Base-by-base conservation (phyloP, 2,113 vertebrate genomes). In the Miniopterus natalensis region DNA sequence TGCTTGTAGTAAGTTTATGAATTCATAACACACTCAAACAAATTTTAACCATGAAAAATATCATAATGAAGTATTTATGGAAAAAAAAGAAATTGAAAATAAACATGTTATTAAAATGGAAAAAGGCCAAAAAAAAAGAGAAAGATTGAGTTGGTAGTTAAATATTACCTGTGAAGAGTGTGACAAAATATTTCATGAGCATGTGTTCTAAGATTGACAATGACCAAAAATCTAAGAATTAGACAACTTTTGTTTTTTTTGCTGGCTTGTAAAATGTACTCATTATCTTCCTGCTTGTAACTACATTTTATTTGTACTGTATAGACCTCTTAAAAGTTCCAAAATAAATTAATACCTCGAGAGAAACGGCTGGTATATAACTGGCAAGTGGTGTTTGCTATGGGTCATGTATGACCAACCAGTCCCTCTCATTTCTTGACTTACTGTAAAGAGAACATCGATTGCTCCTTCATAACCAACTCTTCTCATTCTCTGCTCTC, bases 1-100 rank as follows among this genome's bases (percentile, higher is more conserved):
- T 86, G 9, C 40, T 83, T 93, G 0, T 71, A 92, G 74, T 74
- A 68, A 59, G 77, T 63, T 49, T 87, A 55, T 84, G 1, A 94
- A 84, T 87, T 93, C 11, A 49, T 86, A 93, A 91, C 25, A 75
- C 17, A 95, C 70, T 92, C 59, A 95, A 93, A 42, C 88, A 49
- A 95, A 11, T 65, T 92, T 90, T 65, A 94, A 74, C 51, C 27
- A 89, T 92, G 55, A 79, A 85, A 95, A 88, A 86, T 14, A 70
- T 15, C 29, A 13, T 29, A 61, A 40, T 94, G 71, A 83, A 18
- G 10, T 92, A 79, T 88, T 92, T 84, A 61, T 47, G 17, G 61
- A n/a, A 13, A 66, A 85, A 70, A 70, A 86, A 11, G 20, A 86
- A 89, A 42, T 74, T 73, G 45, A 93, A 95, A 87, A 87, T 47